Evolutionary conservation across 2,113 vertebrate species (phyloP).

Genomic region (Muntiacus muntjak): DNA sequence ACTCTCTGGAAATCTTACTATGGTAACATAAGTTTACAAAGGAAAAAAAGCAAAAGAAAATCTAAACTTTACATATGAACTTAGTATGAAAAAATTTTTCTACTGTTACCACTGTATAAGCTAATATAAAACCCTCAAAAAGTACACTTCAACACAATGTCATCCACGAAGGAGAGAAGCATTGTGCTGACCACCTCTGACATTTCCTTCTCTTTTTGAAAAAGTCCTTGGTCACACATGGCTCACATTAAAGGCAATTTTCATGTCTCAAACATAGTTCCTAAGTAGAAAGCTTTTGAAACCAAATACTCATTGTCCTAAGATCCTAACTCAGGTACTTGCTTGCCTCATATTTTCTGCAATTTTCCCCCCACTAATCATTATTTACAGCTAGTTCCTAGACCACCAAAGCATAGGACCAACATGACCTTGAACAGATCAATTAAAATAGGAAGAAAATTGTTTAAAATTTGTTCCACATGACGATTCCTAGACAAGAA

Average conservation of each 20-base stretch:
- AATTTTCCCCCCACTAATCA: slow-evolving; percentile 48
- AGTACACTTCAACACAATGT: not conserved
- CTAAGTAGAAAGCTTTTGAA: slow-evolving; percentile 65
- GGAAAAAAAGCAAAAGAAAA: not conserved
- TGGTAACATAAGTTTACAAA: not conserved
- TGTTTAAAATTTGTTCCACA: slow-evolving; percentile 69
- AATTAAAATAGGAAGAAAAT: slow-evolving; percentile 64
- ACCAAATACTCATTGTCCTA: slow-evolving; percentile 67
- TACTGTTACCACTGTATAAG: not conserved
- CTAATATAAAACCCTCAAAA: not conserved
- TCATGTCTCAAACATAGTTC: slow-evolving; percentile 68
- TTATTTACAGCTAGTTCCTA: slow-evolving; percentile 52
- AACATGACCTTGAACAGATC: slow-evolving; percentile 56
- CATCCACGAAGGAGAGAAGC: not conserved
- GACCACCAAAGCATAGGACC: slow-evolving; percentile 70
- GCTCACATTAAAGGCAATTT: slow-evolving; percentile 75
- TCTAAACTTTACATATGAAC: not conserved
- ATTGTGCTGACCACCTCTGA: slow-evolving; percentile 30
- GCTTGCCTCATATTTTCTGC: slow-evolving; percentile 39
- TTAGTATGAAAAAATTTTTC: slow-evolving; percentile 9
- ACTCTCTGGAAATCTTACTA: not conserved
- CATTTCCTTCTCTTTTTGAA: slow-evolving; percentile 15
- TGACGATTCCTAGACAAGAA: slow-evolving; percentile 48
- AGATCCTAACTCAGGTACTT: slow-evolving; percentile 49
- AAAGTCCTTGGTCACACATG: slow-evolving; percentile 65